Base-by-base conservation (phyloP, 2,113 vertebrate species). In the Phocoena sinus region DNA sequence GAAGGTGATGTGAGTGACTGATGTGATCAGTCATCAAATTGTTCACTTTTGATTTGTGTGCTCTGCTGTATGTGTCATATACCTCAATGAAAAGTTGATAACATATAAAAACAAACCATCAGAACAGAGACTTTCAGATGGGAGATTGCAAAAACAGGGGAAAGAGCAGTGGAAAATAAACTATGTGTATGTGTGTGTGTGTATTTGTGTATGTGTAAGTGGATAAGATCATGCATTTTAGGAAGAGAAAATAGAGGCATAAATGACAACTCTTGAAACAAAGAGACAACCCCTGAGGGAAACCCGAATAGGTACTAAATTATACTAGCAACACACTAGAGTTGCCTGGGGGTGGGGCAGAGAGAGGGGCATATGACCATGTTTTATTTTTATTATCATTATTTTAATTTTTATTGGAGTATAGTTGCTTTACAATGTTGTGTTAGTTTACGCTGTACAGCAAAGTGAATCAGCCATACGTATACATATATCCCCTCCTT, bases 161-260 rank as follows among this genome's bases (percentile, higher is more conserved):
- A 91, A 50, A 80, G 2, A 56, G 44, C 11, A 2, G 53, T 58
- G 44, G 44, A 38, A 58, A 50, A 44, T 23, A 47, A 58, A 33
- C 2, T 13, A 23, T 31, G 9, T 33, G 25, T 3, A 0, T 67
- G 31, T 58, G 33, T 10, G 11, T 33, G 33, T 3, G 0, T 67
- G 38, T 23, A 23, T 31, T 6, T 33, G 25, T 3, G 0, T 67
- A 23, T 58, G 33, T 10, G 12, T 13, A 31, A 76, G 33, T 2
- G 62, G 50, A 8, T 21, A 70, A 50, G 62, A 67, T 41, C 41
- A 62, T 60, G 38, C 25, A 31, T 23, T 1, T 33, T 38, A 65
- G 17, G 38, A 87, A 44, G 44, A 44, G 25, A 33, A 68, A 67
- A 76, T 33, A 33, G 1, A 65, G 50, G 9, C 60, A n/a, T 33